These are phyloP conservation scores for Cetonia aurata DNA, from an alignment of 2,888 invertebrate species.

Conservation along the genomic window DNA sequence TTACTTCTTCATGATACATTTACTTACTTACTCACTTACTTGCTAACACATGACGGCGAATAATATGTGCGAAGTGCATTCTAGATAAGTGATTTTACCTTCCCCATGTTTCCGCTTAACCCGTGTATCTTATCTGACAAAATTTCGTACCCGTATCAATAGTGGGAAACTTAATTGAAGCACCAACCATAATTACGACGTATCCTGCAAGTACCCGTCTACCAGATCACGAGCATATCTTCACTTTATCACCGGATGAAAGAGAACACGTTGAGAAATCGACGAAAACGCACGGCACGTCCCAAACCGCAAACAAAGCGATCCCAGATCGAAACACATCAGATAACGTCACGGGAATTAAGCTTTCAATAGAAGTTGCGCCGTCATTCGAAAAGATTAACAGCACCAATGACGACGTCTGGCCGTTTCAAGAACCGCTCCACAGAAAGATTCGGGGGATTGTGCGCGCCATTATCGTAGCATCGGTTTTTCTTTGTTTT, in stretches of 20 bases:
- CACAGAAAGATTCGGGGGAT: slow-evolving; percentile 27
- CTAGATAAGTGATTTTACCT: no score
- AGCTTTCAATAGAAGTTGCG: slow-evolving; percentile 32
- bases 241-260: neutral
- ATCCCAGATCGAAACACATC: slow-evolving; percentile 32
- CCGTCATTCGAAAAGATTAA: slow-evolving; percentile 38
- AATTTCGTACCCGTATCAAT: no score
- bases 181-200: no score
- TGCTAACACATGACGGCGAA: no score
- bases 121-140: no score
- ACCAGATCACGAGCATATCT: neutral
- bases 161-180: no score
- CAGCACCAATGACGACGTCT: slow-evolving; percentile 23
- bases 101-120: no score
- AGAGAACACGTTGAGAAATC: slow-evolving; percentile 12
- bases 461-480: slow-evolving; percentile 9
- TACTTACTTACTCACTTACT: no score
- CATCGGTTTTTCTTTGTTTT: neutral
- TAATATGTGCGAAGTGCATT: no score
- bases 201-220: no score
- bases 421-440: neutral
- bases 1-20: no score
- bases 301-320: slow-evolving; percentile 30
- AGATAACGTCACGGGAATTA: slow-evolving; percentile 38
- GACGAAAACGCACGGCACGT: slow-evolving; percentile 15